Evolutionary conservation across 2,113 vertebrate species (phyloP), one percentile per base, ranked within the genome.

Genomic region (Etheostoma cragini): DNA sequence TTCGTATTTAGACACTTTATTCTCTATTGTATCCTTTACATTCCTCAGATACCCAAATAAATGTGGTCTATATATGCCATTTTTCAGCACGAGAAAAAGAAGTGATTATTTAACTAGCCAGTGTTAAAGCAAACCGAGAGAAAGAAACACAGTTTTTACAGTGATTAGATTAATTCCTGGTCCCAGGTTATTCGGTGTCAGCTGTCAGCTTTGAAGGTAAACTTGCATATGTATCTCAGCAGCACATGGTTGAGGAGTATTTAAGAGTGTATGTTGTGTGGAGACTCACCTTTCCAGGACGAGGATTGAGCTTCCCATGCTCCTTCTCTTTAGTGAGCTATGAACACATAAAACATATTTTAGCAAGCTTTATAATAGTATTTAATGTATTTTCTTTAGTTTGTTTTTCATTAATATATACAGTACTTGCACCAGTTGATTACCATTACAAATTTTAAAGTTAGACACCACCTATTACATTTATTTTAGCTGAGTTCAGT

Each of bases 211-310:
- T 30, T 64, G n/a, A 64, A 24, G 14, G 35, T 49, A 3, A 69
- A n/a, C 22, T 16, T 30, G 22, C 3, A 17, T 5, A 24, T 35
- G 21, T 15, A 19, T 53, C 60, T 46, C 6, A 70, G 38, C 2
- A 0, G 42, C 11, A 24, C 1, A 6, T 11, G 19, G 8, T 1
- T 56, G 3, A 46, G 10, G 14, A 33, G 30, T 5, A 8, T 19
- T 17, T 1, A 26, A 26, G 8, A 7, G 10, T 21, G 47, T 30
- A 6, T 24, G 50, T 45, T 14, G 24, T 22, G 13, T 19, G 12
- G 22, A 30, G 54, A 88, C 94, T 94, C 96, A 99, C 98, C 97
- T 99, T 99, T 85, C 98, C 97, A 0, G 98, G 98, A 17, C 98
- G 96, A 8, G 88, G 94, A 78, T 99, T 99, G 81, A 96, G 94